Evolutionary conservation across 1,140 invertebrate species (phyloP), one percentile per base, ranked within the genome.

Genomic region (Lutraria rhynchaena): DNA sequence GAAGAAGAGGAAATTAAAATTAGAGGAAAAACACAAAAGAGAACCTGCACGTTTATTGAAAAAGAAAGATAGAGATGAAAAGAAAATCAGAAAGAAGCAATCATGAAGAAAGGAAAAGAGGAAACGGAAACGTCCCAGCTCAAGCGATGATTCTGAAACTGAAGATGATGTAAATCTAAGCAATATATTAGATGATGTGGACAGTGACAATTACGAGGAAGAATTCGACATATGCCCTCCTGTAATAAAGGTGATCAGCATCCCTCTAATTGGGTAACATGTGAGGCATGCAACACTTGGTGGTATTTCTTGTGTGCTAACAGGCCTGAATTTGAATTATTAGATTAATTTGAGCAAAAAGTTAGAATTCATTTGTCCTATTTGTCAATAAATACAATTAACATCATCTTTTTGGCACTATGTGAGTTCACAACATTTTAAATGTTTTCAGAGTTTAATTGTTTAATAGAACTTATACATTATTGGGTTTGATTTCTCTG

Each of bases 241-340:
- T 63, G 60, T 29, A 63, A 63, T 44, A 63, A 63, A 19, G 60
- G 60, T 1, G 60, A 35, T 63, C 33, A 63, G 31, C 29, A 63
- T 63, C 60, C 31, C 33, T 37, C 33, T 19, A 35, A 22, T 22
- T 57, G 55, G 55, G 24, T 24, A 1, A 57, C 13, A 24, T 57
- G 55, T 27, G 60, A 35, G 9, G 60, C 22, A 19, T 63, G 27
- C 22, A 24, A 3, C 3, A 63, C 29, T 1, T 29, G 60, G 1
- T 35, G 60, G 60, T 33, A 63, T 17, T 63, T 63, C 37, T n/a
- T 63, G 17, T 63, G 60, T 63, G 60, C 60, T 19, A 35, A 63
- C 22, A 9, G 31, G 13, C 31, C 60, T 5, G 60, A 63, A 19
- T 63, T 35, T 7, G 33, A 44, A 7, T 3, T 63, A 19, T 22